Evolutionary conservation across 2,888 invertebrate genomes (phyloP), one percentile per base, ranked within the genome.

Genomic region (Microctonus aethiopoides): DNA sequence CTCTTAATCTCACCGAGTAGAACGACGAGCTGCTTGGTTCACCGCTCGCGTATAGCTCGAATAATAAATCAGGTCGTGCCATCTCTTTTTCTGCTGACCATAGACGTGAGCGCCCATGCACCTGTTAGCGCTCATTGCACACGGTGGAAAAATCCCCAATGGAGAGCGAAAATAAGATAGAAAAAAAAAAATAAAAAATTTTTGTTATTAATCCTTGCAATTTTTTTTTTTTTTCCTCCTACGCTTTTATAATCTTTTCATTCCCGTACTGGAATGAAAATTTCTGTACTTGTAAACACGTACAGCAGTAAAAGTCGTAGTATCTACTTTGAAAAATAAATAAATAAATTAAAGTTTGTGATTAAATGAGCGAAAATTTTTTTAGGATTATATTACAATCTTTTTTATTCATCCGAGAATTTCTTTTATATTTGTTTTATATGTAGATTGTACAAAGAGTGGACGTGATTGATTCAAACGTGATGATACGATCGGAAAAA

Each of bases 1-100:
- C 57, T 57, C 34, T 57, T 57, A 57, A 57, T 57, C 57, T 57
- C 32, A 34, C 57, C 32, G 32, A 29, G 29, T 57, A 57, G 57
- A 54, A 54, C 54, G 54, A 54, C 26, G 54, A 24, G 24, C 54
- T 54, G 54, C 54, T 54, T 54, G 54, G 54, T 32, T 57, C 57
- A 20, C 57, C 32, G 57, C 57, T 57, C 57, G 57, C 57, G 57
- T 57, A 29, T 29, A 32, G 29, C 13, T 32, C 26, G 26, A 26
- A 26, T 32, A 57, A 16, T 57, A 57, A 57, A 57, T 57, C 57
- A 57, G 57, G 46, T 16, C 46, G 46, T 32, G 26, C 16, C 57
- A 32, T 32, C 56, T 29, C 57, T 57, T 57, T 57, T 57, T 57
- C 57, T 46, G 57, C 57, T 57, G 57, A 57, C 26, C 57, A 34